phyloP scores from a whole-genome alignment of 2,113 vertebrate genomes.

The Shinisaurus crocodilurus region DNA sequence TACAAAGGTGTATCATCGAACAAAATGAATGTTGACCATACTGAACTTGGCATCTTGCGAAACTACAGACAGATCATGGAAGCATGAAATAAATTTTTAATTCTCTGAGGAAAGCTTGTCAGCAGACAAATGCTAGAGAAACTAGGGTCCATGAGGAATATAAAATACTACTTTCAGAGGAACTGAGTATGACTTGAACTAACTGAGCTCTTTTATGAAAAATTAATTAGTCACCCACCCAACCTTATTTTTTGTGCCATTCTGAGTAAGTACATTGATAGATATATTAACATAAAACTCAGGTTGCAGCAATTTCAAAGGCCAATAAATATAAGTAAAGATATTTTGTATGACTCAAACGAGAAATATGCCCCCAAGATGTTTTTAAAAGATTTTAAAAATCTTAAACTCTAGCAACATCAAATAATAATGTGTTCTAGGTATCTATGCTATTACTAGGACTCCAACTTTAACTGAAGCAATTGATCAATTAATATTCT shows the following conservation, averaged over 20 bases:
- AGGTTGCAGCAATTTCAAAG: conserved; percentile 37
- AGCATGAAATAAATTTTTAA: not conserved
- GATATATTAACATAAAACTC: conserved; percentile 26
- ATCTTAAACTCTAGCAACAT: conserved; percentile 45
- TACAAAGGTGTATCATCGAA: not conserved
- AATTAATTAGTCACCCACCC: not conserved
- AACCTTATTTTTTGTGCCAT: conserved; percentile 24
- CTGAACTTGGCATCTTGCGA: not conserved
- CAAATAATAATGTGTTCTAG: conserved; percentile 35
- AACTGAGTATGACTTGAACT: not conserved
- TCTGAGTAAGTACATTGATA: conserved; percentile 12
- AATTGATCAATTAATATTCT: not conserved
- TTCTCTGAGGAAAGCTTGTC: not conserved
- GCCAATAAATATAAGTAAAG: conserved; percentile 41
- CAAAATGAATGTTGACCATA: not conserved
- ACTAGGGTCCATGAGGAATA: not conserved
- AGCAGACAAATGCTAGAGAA: not conserved
- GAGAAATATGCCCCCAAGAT: conserved; percentile 57
- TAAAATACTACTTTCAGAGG: not conserved
- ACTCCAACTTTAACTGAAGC: not conserved
- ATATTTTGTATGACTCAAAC: conserved; percentile 22
- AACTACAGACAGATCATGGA: not conserved
- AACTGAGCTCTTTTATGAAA: conserved; percentile 13
- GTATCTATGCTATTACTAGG: not conserved
- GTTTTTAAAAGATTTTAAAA: conserved; percentile 62